Evolutionary conservation across 2,888 invertebrate species (phyloP).

Genomic region (Epsilonema sp.): DNA sequence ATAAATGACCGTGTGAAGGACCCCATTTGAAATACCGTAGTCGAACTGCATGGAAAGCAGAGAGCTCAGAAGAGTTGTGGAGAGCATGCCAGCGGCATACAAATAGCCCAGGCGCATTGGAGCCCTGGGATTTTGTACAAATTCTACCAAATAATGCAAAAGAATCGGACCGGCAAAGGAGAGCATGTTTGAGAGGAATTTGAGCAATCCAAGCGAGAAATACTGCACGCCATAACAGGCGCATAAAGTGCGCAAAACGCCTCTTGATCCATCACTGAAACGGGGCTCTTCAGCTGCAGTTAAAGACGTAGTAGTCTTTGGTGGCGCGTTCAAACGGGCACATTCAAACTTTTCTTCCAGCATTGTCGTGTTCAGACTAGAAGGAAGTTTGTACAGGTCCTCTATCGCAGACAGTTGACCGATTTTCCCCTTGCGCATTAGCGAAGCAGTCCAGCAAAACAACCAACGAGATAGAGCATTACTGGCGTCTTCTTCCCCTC

Average conservation of each 20-base stretch:
- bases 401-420: slow-evolving; percentile 51
- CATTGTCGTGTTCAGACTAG: too few species aligned
- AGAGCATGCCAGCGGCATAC: slow-evolving; percentile 45
- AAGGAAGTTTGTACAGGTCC: slow-evolving; percentile 61
- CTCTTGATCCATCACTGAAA: too few species aligned
- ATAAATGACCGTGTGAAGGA: too few species aligned
- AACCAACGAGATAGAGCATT: too few species aligned
- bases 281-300: neutral
- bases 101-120: slow-evolving; percentile 28
- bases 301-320: neutral
- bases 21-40: slow-evolving; percentile 62
- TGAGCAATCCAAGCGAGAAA: slow-evolving; percentile 59
- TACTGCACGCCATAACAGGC: slow-evolving; percentile 59
- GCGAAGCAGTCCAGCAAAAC: slow-evolving; percentile 20
- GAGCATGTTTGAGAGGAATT: slow-evolving; percentile 57
- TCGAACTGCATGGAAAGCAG: slow-evolving; percentile 69
- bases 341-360: slow-evolving; percentile 43
- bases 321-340: slow-evolving; percentile 32
- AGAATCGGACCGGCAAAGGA: slow-evolving; percentile 75
- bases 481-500: too few species aligned
- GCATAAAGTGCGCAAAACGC: slow-evolving; percentile 49
- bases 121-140: slow-evolving; percentile 49
- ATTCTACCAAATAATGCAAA: slow-evolving; percentile 56
- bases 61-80: slow-evolving; percentile 48
- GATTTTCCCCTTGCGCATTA: slow-evolving; percentile 47